These are phyloP conservation scores for Therioaphis trifolii DNA, from an alignment of 2,888 invertebrate species.

Conservation along the genomic window DNA sequence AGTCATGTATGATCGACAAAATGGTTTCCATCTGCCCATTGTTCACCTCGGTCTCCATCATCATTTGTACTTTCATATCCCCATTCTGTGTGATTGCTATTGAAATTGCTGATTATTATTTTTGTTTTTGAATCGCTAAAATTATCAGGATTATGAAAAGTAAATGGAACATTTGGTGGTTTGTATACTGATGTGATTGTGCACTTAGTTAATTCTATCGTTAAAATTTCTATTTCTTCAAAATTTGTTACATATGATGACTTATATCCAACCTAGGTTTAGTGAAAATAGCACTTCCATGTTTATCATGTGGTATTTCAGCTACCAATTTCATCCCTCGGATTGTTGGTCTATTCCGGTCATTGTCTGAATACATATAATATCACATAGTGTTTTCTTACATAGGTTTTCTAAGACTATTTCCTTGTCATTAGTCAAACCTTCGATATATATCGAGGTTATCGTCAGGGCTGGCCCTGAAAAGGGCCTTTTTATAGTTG, in stretches of 20 bases:
- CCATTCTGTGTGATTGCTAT: too few species aligned
- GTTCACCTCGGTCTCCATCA: neutral
- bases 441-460: neutral
- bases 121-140: too few species aligned
- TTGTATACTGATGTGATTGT: neutral
- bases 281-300: slow-evolving; percentile 12
- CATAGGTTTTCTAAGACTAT: neutral
- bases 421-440: neutral
- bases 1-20: slow-evolving; percentile 16
- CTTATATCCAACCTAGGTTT: slow-evolving; percentile 4
- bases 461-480: too few species aligned
- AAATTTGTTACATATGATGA: neutral
- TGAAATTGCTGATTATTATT: too few species aligned
- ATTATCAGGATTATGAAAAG: too few species aligned
- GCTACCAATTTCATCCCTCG: slow-evolving; percentile 27
- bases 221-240: neutral
- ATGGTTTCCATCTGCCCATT: neutral
- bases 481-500: neutral
- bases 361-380: neutral
- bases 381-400: slow-evolving; percentile 65
- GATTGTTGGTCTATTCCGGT: slow-evolving; percentile 13
- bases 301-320: slow-evolving; percentile 6
- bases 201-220: neutral
- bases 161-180: neutral
- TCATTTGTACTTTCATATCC: slow-evolving; percentile 1